Evolutionary conservation across 2,113 vertebrate species (phyloP).

Genomic region (Rhinopomastus cyanomelas): DNA sequence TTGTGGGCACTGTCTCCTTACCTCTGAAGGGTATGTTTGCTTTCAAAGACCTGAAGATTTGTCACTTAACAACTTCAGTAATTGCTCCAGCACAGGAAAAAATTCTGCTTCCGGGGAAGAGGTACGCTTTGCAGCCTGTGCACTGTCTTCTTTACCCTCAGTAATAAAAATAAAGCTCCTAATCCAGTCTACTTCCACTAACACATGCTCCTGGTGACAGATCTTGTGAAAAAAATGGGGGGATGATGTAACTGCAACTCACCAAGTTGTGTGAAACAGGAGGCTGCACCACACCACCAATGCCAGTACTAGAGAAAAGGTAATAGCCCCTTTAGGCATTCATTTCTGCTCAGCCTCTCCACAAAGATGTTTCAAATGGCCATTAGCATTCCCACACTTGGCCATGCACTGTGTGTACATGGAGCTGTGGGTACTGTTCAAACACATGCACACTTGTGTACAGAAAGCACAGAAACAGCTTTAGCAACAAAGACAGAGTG

Average conservation of each 20-base stretch:
- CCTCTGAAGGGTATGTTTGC: not conserved
- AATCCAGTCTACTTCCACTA: not conserved
- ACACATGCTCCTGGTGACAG: not conserved
- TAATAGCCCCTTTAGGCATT: not conserved
- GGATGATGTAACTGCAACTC: rapidly evolving
- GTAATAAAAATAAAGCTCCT: not conserved
- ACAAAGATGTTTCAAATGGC: not conserved
- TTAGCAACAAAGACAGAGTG: not conserved
- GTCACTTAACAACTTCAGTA: not conserved
- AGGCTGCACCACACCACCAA: rapidly evolving
- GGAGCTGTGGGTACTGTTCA: no score
- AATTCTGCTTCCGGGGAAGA: not conserved
- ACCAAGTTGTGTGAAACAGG: rapidly evolving
- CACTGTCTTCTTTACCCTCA: not conserved
- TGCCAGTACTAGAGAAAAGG: rapidly evolving
- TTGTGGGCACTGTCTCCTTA: not conserved
- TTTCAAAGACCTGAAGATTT: not conserved
- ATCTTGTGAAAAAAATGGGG: not conserved
- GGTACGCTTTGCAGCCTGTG: not conserved
- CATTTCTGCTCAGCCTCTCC: not conserved
- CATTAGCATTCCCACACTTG: rapidly evolving
- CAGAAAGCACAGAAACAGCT: rapidly evolving
- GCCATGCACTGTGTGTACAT: not conserved
- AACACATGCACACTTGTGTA: not conserved
- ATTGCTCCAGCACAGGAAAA: not conserved